These are phyloP conservation scores for Dysidea cf. avara DNA, from an alignment of 37 sponge, comb jelly and placozoan genomes.

Conservation along the genomic window DNA sequence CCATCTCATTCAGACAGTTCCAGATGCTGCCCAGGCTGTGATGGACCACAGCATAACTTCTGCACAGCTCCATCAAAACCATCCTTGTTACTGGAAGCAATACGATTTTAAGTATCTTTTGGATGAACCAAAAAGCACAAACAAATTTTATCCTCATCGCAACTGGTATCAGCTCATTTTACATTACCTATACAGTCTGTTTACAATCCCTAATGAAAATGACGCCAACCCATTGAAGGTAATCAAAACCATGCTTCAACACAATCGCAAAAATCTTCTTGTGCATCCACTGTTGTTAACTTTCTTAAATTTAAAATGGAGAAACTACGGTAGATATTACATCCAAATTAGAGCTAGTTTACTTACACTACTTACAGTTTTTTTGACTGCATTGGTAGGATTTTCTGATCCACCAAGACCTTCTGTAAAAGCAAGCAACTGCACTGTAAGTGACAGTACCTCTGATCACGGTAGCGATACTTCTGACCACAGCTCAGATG, in stretches of 20 bases:
- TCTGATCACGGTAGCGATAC: no score
- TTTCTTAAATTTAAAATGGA: conserved; percentile 75
- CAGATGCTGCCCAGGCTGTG: conserved; percentile 72
- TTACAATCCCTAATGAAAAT: conserved; percentile 1
- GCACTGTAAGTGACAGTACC: no score
- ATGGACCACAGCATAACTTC: conserved; percentile 58
- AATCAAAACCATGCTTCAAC: conserved; percentile 57
- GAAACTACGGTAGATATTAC: conserved; percentile 49
- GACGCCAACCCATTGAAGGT: conserved; percentile 11
- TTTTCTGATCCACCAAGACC: conserved; percentile 10
- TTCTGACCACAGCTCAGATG: no score
- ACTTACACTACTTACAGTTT: conserved; percentile 40
- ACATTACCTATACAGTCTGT: no score
- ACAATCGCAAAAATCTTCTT: conserved; percentile 48
- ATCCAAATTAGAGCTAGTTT: neutral
- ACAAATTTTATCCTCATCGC: no score
- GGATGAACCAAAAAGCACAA: neutral
- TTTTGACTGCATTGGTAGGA: conserved; percentile 50
- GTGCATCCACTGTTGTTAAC: conserved; percentile 58
- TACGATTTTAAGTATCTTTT: conserved; percentile 85
- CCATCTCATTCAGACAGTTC: conserved; percentile 60
- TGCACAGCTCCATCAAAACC: conserved; percentile 6
- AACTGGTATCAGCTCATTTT: no score
- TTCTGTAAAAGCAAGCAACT: no score
- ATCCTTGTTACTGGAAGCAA: conserved; percentile 58